Evolutionary conservation across 2,888 invertebrate genomes (phyloP).

Genomic region (Ophioninae sp.): DNA sequence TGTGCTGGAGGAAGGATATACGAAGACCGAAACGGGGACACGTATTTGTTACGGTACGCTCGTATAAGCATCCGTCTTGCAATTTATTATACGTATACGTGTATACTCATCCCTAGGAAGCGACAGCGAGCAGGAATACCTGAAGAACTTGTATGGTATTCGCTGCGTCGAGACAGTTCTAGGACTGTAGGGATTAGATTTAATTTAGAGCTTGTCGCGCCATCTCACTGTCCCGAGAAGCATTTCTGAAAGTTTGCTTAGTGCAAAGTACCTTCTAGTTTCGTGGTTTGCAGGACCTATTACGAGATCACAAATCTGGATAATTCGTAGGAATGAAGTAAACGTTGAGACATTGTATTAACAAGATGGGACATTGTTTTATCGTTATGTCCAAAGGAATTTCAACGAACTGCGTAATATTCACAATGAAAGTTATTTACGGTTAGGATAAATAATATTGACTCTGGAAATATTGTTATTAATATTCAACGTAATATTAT

Average conservation of each 20-base stretch:
- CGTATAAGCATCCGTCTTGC: constrained; percentile 6
- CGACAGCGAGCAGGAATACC: constrained; percentile 11
- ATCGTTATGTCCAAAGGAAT: background rate
- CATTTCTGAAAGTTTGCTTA: constrained; percentile 2
- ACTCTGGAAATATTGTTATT: background rate
- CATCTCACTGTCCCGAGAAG: constrained; percentile 24
- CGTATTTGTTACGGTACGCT: constrained; percentile 25
- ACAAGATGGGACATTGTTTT: background rate
- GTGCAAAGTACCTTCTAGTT: background rate
- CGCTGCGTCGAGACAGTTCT: constrained; percentile 2
- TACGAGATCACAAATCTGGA: background rate
- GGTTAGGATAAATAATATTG: too few relatives aligned
- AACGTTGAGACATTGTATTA: background rate
- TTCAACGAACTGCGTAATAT: background rate
- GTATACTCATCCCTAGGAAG: constrained; percentile 25
- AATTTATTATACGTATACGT: constrained; percentile 10
- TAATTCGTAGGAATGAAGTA: background rate
- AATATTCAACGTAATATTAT: too few relatives aligned
- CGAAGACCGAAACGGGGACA: constrained; percentile 19
- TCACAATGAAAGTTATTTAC: background rate
- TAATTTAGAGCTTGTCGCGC: constrained; percentile 53
- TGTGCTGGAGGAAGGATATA: background rate
- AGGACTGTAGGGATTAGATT: constrained; percentile 49
- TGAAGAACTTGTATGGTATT: constrained; percentile 13
- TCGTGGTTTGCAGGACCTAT: background rate